Percentiles rank a stretch among this genome's conserved stretches.
Conservation (phyloP, 2,113 vertebrate species). For the Mesembrinibis cayennensis region DNA sequence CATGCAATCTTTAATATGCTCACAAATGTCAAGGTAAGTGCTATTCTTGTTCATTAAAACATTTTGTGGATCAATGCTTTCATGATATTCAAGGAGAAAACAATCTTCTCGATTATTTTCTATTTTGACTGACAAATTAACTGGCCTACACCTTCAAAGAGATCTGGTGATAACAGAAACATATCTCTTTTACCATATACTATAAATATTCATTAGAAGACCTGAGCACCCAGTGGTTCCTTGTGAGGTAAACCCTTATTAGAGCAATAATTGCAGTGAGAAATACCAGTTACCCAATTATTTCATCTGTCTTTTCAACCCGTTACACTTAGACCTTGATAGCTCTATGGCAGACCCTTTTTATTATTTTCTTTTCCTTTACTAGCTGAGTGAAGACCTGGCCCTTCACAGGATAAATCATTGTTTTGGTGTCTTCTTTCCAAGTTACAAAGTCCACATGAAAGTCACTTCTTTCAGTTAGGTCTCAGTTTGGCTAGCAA, state of each 20-base stretch:
- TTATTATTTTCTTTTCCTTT: neutral
- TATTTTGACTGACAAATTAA: constrained; percentile 47
- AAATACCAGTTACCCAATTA: neutral
- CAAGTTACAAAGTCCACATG: neutral
- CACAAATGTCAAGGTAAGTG: constrained; percentile 56
- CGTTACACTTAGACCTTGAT: neutral
- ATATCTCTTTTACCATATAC: neutral
- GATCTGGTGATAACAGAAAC: neutral
- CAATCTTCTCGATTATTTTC: constrained; percentile 29
- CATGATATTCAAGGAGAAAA: constrained; percentile 34
- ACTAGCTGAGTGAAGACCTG: neutral
- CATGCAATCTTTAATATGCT: constrained; percentile 33
- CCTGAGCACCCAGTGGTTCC: neutral
- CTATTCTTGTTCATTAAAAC: constrained; percentile 64
- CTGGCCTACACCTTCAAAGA: constrained; percentile 2
- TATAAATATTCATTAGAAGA: constrained; percentile 4
- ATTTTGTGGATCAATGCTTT: constrained; percentile 49
- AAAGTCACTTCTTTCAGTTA: neutral
- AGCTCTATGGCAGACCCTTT: neutral
- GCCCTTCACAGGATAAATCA: neutral
- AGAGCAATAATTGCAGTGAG: neutral
- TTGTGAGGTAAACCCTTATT: neutral
- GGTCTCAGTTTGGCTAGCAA: neutral
- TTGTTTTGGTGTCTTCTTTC: neutral
- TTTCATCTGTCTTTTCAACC: neutral